These are phyloP conservation scores for Amphiprion percula DNA, from an alignment of 2,113 vertebrate species.

Conservation along the genomic window DNA sequence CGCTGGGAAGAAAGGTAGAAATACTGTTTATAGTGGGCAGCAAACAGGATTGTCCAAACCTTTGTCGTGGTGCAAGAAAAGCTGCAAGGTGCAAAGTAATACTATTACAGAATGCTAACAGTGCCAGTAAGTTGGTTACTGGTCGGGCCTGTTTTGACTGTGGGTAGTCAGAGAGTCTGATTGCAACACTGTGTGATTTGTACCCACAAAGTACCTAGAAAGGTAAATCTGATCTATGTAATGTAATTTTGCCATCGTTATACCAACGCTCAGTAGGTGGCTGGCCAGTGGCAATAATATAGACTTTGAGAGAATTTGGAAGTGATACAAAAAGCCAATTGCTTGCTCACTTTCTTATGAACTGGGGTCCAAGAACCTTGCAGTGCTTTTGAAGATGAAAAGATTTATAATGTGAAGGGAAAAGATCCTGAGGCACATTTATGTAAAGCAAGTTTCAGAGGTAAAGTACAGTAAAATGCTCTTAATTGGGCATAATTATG, in stretches of 20 bases:
- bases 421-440: conserved; percentile 28
- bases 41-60: conserved; percentile 12
- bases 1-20: not conserved
- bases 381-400: conserved; percentile 56
- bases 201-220: conserved; percentile 3
- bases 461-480: conserved; percentile 3
- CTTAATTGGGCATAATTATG: conserved; percentile 17
- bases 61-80: conserved; percentile 27
- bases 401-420: conserved; percentile 19
- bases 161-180: conserved; percentile 16
- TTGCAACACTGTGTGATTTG: conserved; percentile 31
- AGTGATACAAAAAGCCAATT: not conserved
- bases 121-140: conserved; percentile 39
- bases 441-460: conserved; percentile 22
- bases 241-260: not conserved
- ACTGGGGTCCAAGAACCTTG: not conserved
- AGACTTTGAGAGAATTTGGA: not conserved
- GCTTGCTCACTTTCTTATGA: not conserved
- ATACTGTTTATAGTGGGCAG: conserved; percentile 35
- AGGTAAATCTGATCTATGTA: conserved; percentile 28
- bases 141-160: conserved; percentile 26
- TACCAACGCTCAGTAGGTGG: not conserved
- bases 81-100: conserved; percentile 47
- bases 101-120: conserved; percentile 33
- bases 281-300: not conserved